phyloP scores from a whole-genome alignment of 2,113 vertebrate genomes.

The Silurus asotus region DNA sequence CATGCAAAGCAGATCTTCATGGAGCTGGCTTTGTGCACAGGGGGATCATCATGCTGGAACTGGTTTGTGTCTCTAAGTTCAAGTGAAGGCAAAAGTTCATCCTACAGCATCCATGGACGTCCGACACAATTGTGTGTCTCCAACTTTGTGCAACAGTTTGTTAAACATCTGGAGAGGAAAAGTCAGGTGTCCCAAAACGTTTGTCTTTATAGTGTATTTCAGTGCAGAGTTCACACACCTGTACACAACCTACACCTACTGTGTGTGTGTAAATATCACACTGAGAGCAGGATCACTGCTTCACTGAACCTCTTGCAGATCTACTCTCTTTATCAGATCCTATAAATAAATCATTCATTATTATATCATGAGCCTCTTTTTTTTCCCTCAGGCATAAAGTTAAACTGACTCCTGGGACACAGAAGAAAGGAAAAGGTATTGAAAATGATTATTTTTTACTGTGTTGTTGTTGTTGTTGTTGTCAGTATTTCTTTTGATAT shows the following conservation, averaged over 20 bases:
- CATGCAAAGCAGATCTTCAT: too few relatives aligned
- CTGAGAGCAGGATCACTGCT: not conserved
- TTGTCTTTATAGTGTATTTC: not conserved
- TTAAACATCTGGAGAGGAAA: too few relatives aligned
- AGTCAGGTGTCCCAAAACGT: too few relatives aligned
- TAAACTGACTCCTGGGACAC: conserved; percentile 92
- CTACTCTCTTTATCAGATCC: not conserved
- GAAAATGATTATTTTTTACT: not conserved
- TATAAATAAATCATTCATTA: not conserved
- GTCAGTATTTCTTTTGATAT: not conserved
- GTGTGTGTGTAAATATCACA: not conserved
- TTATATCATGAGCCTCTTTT: not conserved
- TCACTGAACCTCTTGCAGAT: not conserved
- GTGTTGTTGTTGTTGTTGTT: not conserved
- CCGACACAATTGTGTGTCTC: too few relatives aligned
- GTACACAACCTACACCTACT: not conserved
- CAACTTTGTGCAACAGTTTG: too few relatives aligned
- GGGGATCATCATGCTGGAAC: too few relatives aligned
- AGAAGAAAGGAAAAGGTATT: conserved; percentile 98
- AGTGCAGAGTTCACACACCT: not conserved
- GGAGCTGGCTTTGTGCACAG: too few relatives aligned
- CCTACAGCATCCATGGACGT: too few relatives aligned
- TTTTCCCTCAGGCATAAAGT: conserved; percentile 82
- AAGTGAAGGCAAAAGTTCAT: too few relatives aligned
- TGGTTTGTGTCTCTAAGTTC: too few relatives aligned